Evolutionary conservation across 2,888 invertebrate genomes (phyloP), one percentile per base, ranked within the genome.

Genomic region (Xestia ashworthii): DNA sequence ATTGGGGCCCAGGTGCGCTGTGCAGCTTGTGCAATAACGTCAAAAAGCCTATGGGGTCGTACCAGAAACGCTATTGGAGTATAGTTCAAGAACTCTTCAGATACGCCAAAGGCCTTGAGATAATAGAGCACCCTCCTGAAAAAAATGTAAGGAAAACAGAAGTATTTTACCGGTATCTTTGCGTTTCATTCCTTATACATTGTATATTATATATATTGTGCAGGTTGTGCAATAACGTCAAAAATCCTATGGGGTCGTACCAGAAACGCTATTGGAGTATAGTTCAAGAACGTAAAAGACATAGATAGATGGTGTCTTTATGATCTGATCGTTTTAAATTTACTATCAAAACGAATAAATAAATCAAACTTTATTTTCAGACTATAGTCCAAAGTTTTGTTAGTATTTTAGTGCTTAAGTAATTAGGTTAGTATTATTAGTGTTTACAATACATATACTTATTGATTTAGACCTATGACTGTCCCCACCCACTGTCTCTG

Each of bases 101-200:
- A n/a, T 77, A 41, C 53, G 9, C 55, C 14, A 50, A 50, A 74
- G 46, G 19, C 8, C 64, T 32, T 55, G 12, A 58, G 12, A 9
- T 9, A 50, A 11, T 12, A 53, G 41, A 60, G 46, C 12, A 41
- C 11, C 41, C 4, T 12, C n/a, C n/a, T n/a, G 12, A 55, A 22
- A 55, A 55, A 70, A 70, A 83, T 44, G 64, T 64, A 74, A 73
- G n/a, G 25, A 25, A 77, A 53, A n/a, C 12, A 44, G 16, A 50
- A 32, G 32, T 58, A 25, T 22, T 32, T 48, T 66, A 12, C 32
- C 25, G 1, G 53, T 82, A 62, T 67, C 25, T 66, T n/a, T 11
- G 14, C 22, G 11, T 67, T 67, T 46, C 14, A 22, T 81, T 58
- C 1, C 50, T 78, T 67, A 50, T n/a, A n/a, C n/a, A n/a, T n/a